phyloP scores from a whole-genome alignment of 2,888 invertebrate genomes.

The Dryococelus australis region DNA sequence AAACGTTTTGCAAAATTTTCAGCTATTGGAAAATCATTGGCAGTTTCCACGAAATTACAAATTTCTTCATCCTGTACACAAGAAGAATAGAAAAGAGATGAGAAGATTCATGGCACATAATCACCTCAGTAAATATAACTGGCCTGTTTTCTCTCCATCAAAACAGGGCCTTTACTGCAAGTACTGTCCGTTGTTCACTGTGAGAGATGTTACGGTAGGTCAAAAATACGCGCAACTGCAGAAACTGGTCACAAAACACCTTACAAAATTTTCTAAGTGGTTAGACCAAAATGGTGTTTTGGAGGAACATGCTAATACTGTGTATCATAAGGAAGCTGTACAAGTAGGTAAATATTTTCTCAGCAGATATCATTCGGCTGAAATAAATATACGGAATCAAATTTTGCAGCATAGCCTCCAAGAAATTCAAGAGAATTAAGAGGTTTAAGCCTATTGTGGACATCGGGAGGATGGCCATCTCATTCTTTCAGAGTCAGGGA shows the following conservation, averaged over 20 bases:
- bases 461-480: slow-evolving; percentile 38
- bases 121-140: slow-evolving; percentile 42
- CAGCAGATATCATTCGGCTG: slow-evolving; percentile 31
- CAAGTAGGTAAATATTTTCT: slow-evolving; percentile 39
- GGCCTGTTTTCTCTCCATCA: slow-evolving; percentile 37
- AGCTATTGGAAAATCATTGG: slow-evolving; percentile 34
- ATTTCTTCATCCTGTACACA: slow-evolving; percentile 42
- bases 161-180: slow-evolving; percentile 44
- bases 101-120: slow-evolving; percentile 38
- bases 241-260: slow-evolving; percentile 44
- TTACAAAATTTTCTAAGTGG: slow-evolving; percentile 46
- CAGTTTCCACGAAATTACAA: slow-evolving; percentile 37
- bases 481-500: slow-evolving; percentile 29
- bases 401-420: slow-evolving; percentile 34
- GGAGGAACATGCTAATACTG: slow-evolving; percentile 37
- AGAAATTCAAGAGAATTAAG: slow-evolving; percentile 45
- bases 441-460: slow-evolving; percentile 44
- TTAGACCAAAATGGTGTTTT: slow-evolving; percentile 46
- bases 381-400: slow-evolving; percentile 38
- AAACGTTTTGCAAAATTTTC: not conserved
- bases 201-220: slow-evolving; percentile 40
- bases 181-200: slow-evolving; percentile 44
- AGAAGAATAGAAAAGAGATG: slow-evolving; percentile 38
- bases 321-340: slow-evolving; percentile 44
- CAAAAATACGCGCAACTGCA: slow-evolving; percentile 40